phyloP scores from a whole-genome alignment of 2,113 vertebrate genomes.

The Spea multiplicata region DNA sequence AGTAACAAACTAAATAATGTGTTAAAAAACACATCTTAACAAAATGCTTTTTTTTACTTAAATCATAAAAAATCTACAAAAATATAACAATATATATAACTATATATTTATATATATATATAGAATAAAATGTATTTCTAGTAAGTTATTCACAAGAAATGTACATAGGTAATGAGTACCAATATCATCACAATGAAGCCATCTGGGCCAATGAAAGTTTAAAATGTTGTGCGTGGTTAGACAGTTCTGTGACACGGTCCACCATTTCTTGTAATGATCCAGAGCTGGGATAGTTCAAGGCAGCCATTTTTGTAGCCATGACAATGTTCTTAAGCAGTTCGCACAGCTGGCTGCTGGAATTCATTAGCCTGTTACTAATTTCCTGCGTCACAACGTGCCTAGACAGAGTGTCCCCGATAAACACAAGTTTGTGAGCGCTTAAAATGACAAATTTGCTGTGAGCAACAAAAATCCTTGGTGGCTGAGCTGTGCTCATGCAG shows the following conservation, averaged over 20 bases:
- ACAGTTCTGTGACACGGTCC: slow-evolving; percentile 84
- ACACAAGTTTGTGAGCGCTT: slow-evolving; percentile 96
- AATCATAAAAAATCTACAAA: slow-evolving; percentile 58
- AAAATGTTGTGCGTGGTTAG: slow-evolving; percentile 82
- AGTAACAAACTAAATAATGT: background rate
- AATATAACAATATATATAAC: slow-evolving; percentile 53
- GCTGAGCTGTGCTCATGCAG: slow-evolving; percentile 82
- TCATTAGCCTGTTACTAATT: slow-evolving; percentile 83
- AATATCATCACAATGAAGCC: slow-evolving; percentile 70
- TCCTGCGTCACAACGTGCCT: slow-evolving; percentile 80
- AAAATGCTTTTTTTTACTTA: background rate
- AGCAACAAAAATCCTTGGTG: slow-evolving; percentile 90
- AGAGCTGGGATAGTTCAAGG: slow-evolving; percentile 87
- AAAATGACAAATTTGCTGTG: slow-evolving; percentile 97
- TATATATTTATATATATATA: slow-evolving; percentile 48
- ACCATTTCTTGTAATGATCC: slow-evolving; percentile 89
- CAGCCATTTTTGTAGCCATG: slow-evolving; percentile 83
- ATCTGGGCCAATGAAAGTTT: slow-evolving; percentile 84
- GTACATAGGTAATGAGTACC: background rate
- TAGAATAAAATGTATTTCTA: slow-evolving; percentile 56
- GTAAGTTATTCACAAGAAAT: slow-evolving; percentile 12
- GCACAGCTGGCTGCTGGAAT: slow-evolving; percentile 90
- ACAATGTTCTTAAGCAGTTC: slow-evolving; percentile 90
- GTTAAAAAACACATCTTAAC: too few relatives aligned
- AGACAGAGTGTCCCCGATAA: slow-evolving; percentile 90